Percentiles rank a stretch among this genome's conserved stretches.
Conservation (phyloP, 2,797 vertebrate genomes). For the Eremophila alpestris region DNA sequence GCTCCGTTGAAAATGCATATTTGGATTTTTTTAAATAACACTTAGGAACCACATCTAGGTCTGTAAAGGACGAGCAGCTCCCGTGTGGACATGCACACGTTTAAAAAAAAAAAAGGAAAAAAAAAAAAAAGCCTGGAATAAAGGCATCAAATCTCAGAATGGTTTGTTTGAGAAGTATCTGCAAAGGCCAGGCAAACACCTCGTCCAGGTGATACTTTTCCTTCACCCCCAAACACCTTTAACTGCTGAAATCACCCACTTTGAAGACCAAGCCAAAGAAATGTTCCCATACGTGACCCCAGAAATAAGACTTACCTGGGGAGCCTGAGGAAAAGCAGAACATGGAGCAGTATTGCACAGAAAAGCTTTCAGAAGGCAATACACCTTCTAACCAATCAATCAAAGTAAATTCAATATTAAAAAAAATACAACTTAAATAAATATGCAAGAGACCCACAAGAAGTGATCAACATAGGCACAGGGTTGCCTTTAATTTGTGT, state of each 20-base stretch:
- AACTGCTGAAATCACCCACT: not conserved
- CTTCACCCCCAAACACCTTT: not conserved
- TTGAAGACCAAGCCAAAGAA: not conserved
- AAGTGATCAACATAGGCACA: not conserved
- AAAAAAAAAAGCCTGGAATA: not conserved
- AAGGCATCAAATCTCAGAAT: rapidly evolving
- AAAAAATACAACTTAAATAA: not conserved
- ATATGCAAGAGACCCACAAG: rapidly evolving
- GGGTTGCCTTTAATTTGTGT: not conserved
- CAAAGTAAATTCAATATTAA: not conserved
- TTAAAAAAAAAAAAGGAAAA: no score
- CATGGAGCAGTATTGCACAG: not conserved
- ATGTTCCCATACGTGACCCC: rapidly evolving
- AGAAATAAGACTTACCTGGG: not conserved
- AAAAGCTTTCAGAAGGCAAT: not conserved
- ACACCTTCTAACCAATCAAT: not conserved
- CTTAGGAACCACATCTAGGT: not conserved
- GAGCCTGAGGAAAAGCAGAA: not conserved
- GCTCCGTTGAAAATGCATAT: rapidly evolving
- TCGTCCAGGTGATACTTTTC: not conserved
- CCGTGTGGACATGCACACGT: rapidly evolving
- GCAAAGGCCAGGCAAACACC: not conserved
- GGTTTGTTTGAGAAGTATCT: not conserved
- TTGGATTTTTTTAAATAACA: not conserved
- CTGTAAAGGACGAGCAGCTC: not conserved